phyloP scores from a whole-genome alignment of 2,888 invertebrate species.

The Cistogaster globosa region DNA sequence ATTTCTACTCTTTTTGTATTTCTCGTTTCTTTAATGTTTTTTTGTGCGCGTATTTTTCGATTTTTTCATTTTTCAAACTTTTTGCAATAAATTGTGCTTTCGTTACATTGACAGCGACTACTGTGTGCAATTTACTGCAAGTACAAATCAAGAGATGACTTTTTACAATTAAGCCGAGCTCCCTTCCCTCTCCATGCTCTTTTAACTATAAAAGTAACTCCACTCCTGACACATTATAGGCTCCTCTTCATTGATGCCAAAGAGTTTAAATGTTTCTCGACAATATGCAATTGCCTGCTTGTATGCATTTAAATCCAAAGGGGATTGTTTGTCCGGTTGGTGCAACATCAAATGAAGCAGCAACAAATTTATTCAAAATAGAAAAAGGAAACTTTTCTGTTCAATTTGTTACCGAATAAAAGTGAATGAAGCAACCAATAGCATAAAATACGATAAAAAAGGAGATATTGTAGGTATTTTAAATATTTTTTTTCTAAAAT shows the following conservation, averaged over 20 bases:
- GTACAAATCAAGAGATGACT: conserved; percentile 65
- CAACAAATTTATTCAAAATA: conserved; percentile 10
- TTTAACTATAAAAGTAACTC: background rate
- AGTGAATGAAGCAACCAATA: conserved; percentile 51
- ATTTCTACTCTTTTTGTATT: conserved; percentile 69
- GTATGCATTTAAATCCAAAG: conserved; percentile 42
- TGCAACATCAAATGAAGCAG: conserved; percentile 34
- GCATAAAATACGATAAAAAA: background rate
- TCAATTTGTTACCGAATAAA: conserved; percentile 60
- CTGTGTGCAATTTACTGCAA: conserved; percentile 56
- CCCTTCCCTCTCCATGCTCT: background rate
- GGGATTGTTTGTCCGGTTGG: conserved; percentile 24
- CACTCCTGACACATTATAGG: background rate
- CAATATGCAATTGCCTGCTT: conserved; percentile 32
- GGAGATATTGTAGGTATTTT: background rate
- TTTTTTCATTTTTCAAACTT: conserved; percentile 7
- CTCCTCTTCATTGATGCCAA: conserved; percentile 6
- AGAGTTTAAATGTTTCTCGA: conserved; percentile 31
- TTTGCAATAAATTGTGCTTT: conserved; percentile 78
- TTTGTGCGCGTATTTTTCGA: background rate
- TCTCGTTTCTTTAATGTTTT: background rate
- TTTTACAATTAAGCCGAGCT: conserved; percentile 47
- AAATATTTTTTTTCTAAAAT: conserved; percentile 39
- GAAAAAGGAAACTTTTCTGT: conserved; percentile 3
- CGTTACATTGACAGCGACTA: conserved; percentile 51